Conservation (phyloP, 2,888 invertebrate species). For the Oligia latruncula region DNA sequence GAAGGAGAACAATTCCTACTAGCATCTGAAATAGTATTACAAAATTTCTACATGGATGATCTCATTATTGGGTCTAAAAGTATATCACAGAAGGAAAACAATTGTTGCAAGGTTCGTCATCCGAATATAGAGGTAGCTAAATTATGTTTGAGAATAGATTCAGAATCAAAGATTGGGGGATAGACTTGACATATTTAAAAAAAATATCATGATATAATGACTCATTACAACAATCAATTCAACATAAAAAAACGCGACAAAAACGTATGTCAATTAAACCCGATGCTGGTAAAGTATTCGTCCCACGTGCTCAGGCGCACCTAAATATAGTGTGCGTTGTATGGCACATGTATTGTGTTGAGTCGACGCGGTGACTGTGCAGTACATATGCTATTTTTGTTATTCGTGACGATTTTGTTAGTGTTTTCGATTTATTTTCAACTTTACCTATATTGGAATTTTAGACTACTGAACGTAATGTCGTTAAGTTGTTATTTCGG, state of each 20-base stretch:
- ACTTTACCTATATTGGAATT: not conserved
- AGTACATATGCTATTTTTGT: slow-evolving; percentile 43
- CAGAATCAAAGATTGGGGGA: not conserved
- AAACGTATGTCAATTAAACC: slow-evolving; percentile 47
- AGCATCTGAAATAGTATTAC: too few relatives aligned
- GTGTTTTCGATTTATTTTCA: slow-evolving; percentile 8
- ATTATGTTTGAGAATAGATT: not conserved
- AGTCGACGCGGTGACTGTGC: slow-evolving; percentile 50
- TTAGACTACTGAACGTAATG: not conserved
- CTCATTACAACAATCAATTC: slow-evolving; percentile 19
- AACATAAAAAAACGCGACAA: slow-evolving; percentile 36
- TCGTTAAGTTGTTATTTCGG: not conserved
- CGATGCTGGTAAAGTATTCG: slow-evolving; percentile 26
- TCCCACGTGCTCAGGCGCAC: slow-evolving; percentile 49
- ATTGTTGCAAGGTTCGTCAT: not conserved
- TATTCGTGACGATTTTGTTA: slow-evolving; percentile 2
- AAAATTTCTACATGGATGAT: too few relatives aligned
- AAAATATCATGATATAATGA: slow-evolving; percentile 3
- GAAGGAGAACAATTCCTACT: too few relatives aligned
- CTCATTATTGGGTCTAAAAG: too few relatives aligned
- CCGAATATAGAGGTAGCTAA: not conserved
- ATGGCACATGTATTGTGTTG: slow-evolving; percentile 60
- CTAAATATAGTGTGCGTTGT: slow-evolving; percentile 66
- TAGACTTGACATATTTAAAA: not conserved
- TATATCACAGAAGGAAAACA: too few relatives aligned